Base-by-base conservation (phyloP, 2,797 vertebrate genomes). In the Triplophysa bombifrons region DNA sequence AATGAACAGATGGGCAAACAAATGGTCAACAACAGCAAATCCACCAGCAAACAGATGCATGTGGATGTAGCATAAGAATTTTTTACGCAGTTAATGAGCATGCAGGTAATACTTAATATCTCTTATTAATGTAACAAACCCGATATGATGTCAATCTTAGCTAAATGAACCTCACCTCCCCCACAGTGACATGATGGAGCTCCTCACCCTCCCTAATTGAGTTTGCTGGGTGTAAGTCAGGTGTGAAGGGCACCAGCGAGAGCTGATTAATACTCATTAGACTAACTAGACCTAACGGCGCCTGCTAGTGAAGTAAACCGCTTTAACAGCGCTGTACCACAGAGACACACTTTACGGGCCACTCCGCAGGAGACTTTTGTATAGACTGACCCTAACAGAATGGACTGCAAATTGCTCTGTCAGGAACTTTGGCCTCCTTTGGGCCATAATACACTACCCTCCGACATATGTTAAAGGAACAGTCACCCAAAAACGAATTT, bases 261-360 rank as follows among this genome's bases (percentile, higher is more conserved):
- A 90, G 92, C 92, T 92, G 95, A 97, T 96, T 96, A 96, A 93
- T 89, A 94, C 93, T 95, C 95, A 97, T 96, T 95, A 96, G 92
- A 88, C 87, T 82, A 94, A 93, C 86, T 90, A 88, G 90, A 87
- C 79, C 90, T 89, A 92, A 88, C 87, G 87, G 86, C 86, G 63
- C 85, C 93, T 93, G 92, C 61, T 86, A 89, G 94, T 93, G 93
- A 94, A 94, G 91, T 89, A 92, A 85, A 89, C 90, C 74, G 88
- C 90, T 92, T 92, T 93, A 94, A 94, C 89, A 94, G 94, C 87
- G 89, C 91, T 86, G 88, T 90, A 93, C 93, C 58, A 92, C 86
- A 86, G 88, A 84, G 90, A 82, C 86, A 83, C 41, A 41, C 41
- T 41, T 41, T 41, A 11, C 1, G 61, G 84, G 86, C 82, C 41